Base-by-base conservation (phyloP, 64 coral and sea anemone species). In the Acropora tenuis region DNA sequence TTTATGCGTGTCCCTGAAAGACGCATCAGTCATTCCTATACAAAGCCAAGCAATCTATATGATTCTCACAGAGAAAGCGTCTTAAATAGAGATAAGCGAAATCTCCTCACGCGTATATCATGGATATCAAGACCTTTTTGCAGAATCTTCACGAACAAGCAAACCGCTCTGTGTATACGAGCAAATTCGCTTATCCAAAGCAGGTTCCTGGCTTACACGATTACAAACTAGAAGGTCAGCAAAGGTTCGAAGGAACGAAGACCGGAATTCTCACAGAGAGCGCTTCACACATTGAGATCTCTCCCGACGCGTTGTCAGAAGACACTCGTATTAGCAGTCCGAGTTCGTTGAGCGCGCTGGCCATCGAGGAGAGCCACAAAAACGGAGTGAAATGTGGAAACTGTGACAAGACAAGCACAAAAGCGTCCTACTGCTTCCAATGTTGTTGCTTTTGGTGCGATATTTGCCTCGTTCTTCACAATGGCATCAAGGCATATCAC, bases 171-270 rank as follows among this genome's bases (percentile, higher is more conserved):
- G 67, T 87, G 47, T 87, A 48, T n/a, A n/a, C 1, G 47, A 30
- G 53, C n/a, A 87, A 17, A 4, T 87, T 50, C 15, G 43, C 44
- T 50, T 8, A 40, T 72, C 85, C 42, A 74, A 87, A 87, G 18
- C 48, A 57, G 85, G 9, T 87, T 69, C 85, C 85, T 7, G 74
- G 85, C 6, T 40, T 75, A 12, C 85, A 87, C 41, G 40, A 50
- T 9, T 42, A 46, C 16, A 78, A 46, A 47, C 48, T 0, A 48
- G 75, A 78, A 18, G 12, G 30, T 0, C 30, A 30, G 30, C 30
- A 30, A 30, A 30, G 30, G 30, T 30, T 30, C 30, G 30, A 30
- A 30, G 30, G 30, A 30, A 30, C 30, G 30, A 30, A 30, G 30
- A 30, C 30, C 30, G 30, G 30, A 30, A 30, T 30, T 30, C 30